These are phyloP conservation scores for Varanus komodoensis DNA, from an alignment of 2,113 vertebrate genomes.

Conservation along the genomic window DNA sequence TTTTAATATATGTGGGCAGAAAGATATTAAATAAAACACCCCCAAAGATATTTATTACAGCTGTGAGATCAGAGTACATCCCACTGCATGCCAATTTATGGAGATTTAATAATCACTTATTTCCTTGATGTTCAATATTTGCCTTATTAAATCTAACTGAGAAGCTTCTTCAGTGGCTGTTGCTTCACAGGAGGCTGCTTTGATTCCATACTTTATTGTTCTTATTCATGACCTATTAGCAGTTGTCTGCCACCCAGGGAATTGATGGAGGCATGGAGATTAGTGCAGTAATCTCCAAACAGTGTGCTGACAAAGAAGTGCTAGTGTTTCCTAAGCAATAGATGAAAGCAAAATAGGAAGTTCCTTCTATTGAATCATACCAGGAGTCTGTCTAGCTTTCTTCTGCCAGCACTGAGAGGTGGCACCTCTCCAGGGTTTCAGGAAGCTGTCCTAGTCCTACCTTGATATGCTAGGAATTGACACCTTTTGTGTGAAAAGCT, in stretches of 20 bases:
- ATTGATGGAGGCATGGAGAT: constrained; percentile 19
- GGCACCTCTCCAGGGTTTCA: too few species aligned
- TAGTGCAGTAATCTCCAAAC: neutral
- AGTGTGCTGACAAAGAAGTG: neutral
- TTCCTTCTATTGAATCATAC: too few species aligned
- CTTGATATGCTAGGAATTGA: too few species aligned
- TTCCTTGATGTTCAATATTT: constrained; percentile 46
- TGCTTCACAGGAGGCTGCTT: constrained; percentile 49
- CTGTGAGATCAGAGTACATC: constrained; percentile 40
- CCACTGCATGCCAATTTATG: constrained; percentile 28
- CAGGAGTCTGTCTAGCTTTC: too few species aligned
- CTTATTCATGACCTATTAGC: neutral
- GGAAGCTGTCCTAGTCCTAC: too few species aligned
- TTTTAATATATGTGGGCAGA: constrained; percentile 71
- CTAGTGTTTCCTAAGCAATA: neutral
- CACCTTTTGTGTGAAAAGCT: too few species aligned
- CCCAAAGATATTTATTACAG: constrained; percentile 65
- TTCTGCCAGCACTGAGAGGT: neutral
- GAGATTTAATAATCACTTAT: constrained; percentile 72
- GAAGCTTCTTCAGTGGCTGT: constrained; percentile 32
- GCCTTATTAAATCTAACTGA: constrained; percentile 54
- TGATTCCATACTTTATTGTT: constrained; percentile 45
- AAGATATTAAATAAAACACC: constrained; percentile 72
- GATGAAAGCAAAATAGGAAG: neutral
- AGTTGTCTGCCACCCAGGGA: fast-evolving